Evolutionary conservation across 2,888 invertebrate species (phyloP), one percentile per base, ranked within the genome.

Genomic region (Cantharis rustica): DNA sequence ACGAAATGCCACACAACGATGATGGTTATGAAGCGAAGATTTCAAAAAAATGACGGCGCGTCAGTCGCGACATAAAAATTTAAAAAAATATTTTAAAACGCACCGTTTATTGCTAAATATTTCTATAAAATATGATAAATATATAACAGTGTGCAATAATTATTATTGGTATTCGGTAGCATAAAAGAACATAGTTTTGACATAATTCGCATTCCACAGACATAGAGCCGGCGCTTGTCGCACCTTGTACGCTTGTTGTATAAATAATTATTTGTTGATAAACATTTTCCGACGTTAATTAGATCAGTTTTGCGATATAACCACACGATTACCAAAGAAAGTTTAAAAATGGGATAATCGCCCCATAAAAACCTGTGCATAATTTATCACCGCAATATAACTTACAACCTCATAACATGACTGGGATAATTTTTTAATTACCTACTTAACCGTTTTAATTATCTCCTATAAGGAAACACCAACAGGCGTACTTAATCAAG

Each of bases 141-240:
- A 47, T 47, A 47, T 47, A n/a, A 47, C 47, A 9, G 47, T 13
- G n/a, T 47, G 47, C n/a, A n/a, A 47, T 47, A 47, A n/a, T 26
- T 69, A 47, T 61, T 61, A 68, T 69, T 27, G 26, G 26, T 27
- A 27, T 27, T 27, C 63, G 63, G 47, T 63, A 63, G 69, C 64
- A 73, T 73, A 64, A 75, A 71, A 75, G 73, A 71, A 73, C 78
- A 71, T 16, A 63, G 63, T 63, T 17, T 63, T 63, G 74, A 79
- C 75, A 81, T 80, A 77, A 80, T 77, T 79, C 64, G 72, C 80
- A 82, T 82, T 81, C 82, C 81, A 75, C 78, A 81, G 81, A 82
- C 80, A 79, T 78, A 79, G 77, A 81, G 82, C 81, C 82, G 82
- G 82, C 82, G 82, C 82, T 82, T 80, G 82, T 82, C 82, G 76